Base-by-base conservation (phyloP, 2,888 invertebrate species). In the Cosmopolites sordidus region DNA sequence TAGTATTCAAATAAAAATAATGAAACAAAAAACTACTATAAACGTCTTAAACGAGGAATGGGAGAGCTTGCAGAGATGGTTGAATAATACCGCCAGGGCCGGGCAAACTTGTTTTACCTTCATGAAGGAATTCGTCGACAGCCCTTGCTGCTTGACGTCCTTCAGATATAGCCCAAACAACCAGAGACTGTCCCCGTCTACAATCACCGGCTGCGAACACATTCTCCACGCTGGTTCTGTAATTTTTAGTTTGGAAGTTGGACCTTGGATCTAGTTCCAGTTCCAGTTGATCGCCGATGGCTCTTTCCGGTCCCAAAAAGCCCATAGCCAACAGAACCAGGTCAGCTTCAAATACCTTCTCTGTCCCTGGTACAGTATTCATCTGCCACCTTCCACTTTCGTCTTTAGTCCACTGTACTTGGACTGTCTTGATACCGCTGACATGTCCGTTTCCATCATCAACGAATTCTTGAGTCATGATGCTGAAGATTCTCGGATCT, bases 191-290 rank as follows among this genome's bases (percentile, higher is more conserved):
- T n/a, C 99, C 99, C 64, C 98, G 85, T 29, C 96, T 88, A 73
- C 98, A 99, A 80, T 99, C 99, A 79, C 97, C 97, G 56, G 96
- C 97, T 41, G 97, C 95, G 72, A 92, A 98, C 1, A 98, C 88
- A 73, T 90, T 89, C 38, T 83, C 80, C 58, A 94, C 83, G 76
- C 96, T 98, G 66, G 95, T 93, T 55, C 94, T 84, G 9, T 88
- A 86, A 74, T 98, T 94, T 72, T 89, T 89, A 33, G 84, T 82
- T 66, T 89, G 84, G 62, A 95, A 85, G 76, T 99, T 99, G 66
- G 95, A 92, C 58, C 98, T 84, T 0, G 89, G 85, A 75, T 99
- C 98, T 66, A 92, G 76, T 37, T 89, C 86, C 37, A 96, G 76
- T 40, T 79, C 79, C 51, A 82, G 79, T 71, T 98, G 91, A 63